Percentiles rank a stretch among this genome's conserved stretches.
Evolutionary conservation across 2,888 invertebrate species (phyloP).

Genomic region (Amiota minor): DNA sequence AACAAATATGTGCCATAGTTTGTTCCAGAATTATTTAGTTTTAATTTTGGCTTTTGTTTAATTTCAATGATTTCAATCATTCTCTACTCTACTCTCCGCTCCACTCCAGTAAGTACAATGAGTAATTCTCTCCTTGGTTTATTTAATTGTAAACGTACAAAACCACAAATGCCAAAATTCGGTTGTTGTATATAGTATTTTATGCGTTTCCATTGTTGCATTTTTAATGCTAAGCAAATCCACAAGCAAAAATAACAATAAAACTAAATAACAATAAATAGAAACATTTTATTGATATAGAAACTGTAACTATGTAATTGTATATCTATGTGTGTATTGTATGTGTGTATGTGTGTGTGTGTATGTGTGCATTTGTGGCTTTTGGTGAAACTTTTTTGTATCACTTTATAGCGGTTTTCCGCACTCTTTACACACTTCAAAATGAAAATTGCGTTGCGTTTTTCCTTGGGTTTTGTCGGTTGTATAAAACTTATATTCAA

Average conservation of each 20-base stretch:
- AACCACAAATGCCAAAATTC: background rate
- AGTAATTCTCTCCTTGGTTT: background rate
- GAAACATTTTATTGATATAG: background rate
- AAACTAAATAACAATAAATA: background rate
- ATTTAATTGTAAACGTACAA: slow-evolving; percentile 6
- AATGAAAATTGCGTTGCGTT: slow-evolving; percentile 35
- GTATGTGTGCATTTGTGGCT: background rate
- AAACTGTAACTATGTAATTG: too few species aligned
- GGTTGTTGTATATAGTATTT: background rate
- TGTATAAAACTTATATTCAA: slow-evolving; percentile 41
- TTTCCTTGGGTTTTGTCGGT: slow-evolving; percentile 45
- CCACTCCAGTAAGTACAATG: too few species aligned
- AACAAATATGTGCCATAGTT: background rate
- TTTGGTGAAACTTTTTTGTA: too few species aligned
- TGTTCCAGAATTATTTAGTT: slow-evolving; percentile 7
- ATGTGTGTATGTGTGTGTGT: background rate
- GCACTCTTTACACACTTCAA: background rate
- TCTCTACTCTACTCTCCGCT: too few species aligned
- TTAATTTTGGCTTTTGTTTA: slow-evolving; percentile 12
- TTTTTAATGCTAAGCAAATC: slow-evolving; percentile 2
- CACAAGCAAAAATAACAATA: background rate
- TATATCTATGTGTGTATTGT: too few species aligned
- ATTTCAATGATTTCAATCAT: too few species aligned
- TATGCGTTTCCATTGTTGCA: background rate
- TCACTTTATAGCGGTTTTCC: too few species aligned